Percentiles rank a stretch among this genome's conserved stretches.
phyloP scores from a whole-genome alignment of 2,113 vertebrate species.

The Platichthys flesus region DNA sequence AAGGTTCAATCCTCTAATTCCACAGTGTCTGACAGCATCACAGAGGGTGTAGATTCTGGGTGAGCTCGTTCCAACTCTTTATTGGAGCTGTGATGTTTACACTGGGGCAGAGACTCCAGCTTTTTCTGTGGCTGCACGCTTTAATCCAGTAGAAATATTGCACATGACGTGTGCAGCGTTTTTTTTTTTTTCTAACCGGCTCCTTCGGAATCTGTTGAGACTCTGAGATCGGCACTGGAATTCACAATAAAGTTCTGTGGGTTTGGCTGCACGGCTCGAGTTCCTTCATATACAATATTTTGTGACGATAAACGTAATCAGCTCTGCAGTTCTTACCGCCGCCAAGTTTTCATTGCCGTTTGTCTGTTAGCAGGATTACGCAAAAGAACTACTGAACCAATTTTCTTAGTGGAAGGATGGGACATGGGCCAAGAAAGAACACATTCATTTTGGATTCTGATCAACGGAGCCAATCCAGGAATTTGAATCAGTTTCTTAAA shows the following conservation, averaged over 20 bases:
- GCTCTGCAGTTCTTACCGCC: too few relatives aligned
- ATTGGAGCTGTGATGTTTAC: conserved; percentile 6
- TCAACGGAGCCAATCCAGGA: too few relatives aligned
- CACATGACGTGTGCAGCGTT: not conserved
- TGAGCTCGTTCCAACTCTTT: not conserved
- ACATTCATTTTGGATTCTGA: too few relatives aligned
- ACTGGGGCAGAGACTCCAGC: not conserved
- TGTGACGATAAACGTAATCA: too few relatives aligned
- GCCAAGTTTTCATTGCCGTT: too few relatives aligned
- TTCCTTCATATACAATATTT: not conserved
- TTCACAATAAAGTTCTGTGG: not conserved
- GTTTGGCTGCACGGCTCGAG: not conserved
- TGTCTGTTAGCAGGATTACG: too few relatives aligned
- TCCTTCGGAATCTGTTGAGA: not conserved
- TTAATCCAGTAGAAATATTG: not conserved
- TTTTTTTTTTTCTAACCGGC: not conserved
- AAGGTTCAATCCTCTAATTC: not conserved
- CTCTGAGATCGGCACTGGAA: not conserved
- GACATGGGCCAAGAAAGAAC: too few relatives aligned
- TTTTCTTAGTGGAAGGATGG: too few relatives aligned
- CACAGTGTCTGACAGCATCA: not conserved
- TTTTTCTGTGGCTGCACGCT: not conserved
- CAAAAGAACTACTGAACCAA: too few relatives aligned
- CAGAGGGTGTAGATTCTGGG: not conserved
- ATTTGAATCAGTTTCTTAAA: too few relatives aligned